Evolutionary conservation across 2,797 vertebrate species (phyloP), one percentile per base, ranked within the genome.

Genomic region (Lagorchestes hirsutus): DNA sequence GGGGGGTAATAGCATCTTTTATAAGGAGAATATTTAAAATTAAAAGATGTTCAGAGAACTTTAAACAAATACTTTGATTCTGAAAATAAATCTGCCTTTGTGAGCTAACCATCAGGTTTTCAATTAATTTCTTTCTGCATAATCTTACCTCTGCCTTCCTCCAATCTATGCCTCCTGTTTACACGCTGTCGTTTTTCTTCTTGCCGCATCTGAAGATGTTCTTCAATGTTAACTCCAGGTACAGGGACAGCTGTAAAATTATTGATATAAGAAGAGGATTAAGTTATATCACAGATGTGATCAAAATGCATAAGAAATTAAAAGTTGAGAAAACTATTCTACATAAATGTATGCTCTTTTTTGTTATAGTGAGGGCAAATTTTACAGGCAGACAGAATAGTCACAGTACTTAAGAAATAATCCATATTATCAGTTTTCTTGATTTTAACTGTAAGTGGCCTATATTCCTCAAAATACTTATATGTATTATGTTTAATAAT

Each of bases 211-310:
- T 99, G 99, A 98, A 99, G 99, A 98, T 99, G 99, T 96, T 99
- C 99, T 98, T 99, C 99, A 96, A 99, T 99, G 98, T 99, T 99
- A 98, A 99, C 99, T 97, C 99, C 99, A 98, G 99, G 99, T 98
- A 99, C 99, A 99, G 99, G 99, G 97, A 99, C 99, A 99, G 99
- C 99, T 99, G 98, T 98, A 97, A 0, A 90, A 97, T 95, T 90
- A 94, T 59, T 82, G 96, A 95, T 95, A 94, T 55, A 96, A 93
- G 6, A 87, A 31, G 94, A 34, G 0, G 14, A 46, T 90, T 58
- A 50, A 90, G 92, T 94, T 52, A 34, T 27, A 0, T 90, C 96
- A 90, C 0, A 28, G 56, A 31, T 50, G 16, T 22, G 92, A 95
- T 16, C 97, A 94, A 95, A 9, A 4, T 40, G 90, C 67, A 10